Conservation (phyloP, 2,888 invertebrate genomes). For the Serripes groenlandicus region DNA sequence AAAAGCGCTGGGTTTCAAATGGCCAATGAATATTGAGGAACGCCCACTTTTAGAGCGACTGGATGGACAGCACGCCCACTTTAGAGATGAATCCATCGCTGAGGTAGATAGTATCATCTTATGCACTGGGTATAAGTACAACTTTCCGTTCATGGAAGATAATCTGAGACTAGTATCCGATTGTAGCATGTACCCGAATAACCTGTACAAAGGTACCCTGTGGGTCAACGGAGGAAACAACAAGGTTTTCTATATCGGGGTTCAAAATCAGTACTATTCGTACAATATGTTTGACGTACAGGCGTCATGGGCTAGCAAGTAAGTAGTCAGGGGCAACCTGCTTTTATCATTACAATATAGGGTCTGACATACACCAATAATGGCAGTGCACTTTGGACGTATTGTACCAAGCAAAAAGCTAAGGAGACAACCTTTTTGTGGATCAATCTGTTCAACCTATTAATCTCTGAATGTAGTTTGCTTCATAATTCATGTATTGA, state of each 20-base stretch:
- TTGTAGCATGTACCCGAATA: conserved; percentile 29
- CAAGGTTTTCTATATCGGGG: conserved; percentile 55
- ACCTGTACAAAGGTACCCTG: conserved; percentile 53
- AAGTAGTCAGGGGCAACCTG: too few species aligned
- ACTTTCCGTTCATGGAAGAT: conserved; percentile 44
- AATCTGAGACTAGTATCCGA: conserved; percentile 23
- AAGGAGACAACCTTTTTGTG: not conserved
- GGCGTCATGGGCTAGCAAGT: conserved; percentile 51
- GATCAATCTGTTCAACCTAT: not conserved
- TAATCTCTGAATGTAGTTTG: not conserved
- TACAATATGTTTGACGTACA: conserved; percentile 65
- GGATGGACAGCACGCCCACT: conserved; percentile 35
- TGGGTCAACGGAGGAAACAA: conserved; percentile 51
- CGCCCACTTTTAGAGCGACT: conserved; percentile 49
- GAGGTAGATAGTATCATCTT: conserved; percentile 60
- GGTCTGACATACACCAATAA: too few species aligned
- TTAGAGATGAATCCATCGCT: conserved; percentile 57
- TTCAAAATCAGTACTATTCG: conserved; percentile 55
- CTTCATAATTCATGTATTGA: not conserved
- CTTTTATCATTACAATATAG: too few species aligned
- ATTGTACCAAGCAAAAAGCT: too few species aligned
- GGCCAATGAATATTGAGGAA: conserved; percentile 56
- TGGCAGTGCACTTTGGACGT: too few species aligned
- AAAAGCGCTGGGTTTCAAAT: conserved; percentile 60
- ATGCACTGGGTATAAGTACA: conserved; percentile 46